Conservation (phyloP, 1,140 invertebrate species). For the Ceratoteleas bidentatus region DNA sequence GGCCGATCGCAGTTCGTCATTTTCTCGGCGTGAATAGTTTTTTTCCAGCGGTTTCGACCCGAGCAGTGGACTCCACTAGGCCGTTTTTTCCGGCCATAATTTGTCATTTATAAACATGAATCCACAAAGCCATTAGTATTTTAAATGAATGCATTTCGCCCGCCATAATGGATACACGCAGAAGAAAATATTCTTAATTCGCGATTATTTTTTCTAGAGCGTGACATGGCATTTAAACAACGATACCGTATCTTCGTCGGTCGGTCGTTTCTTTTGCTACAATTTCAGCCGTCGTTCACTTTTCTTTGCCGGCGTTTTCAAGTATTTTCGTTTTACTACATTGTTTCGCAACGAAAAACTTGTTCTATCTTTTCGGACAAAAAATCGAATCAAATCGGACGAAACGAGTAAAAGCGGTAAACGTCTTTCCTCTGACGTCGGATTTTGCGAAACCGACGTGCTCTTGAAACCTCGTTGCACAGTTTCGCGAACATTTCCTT, state of each 20-base stretch:
- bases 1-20: neutral
- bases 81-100: neutral
- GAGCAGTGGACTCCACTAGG: neutral
- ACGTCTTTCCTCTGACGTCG: conserved; percentile 2
- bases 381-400: neutral
- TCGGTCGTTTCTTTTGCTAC: no score
- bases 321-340: neutral
- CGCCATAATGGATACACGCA: conserved; percentile 23
- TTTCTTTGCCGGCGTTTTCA: neutral
- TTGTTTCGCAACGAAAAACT: neutral
- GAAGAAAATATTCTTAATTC: conserved; percentile 40
- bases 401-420: neutral
- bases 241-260: conserved; percentile 3
- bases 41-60: neutral
- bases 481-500: conserved; percentile 53
- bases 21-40: neutral
- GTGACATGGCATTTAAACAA: conserved; percentile 33
- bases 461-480: conserved; percentile 37
- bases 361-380: neutral
- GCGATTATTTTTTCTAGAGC: conserved; percentile 27
- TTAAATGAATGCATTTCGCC: conserved; percentile 19
- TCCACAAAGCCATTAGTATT: conserved; percentile 10
- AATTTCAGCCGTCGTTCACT: no score
- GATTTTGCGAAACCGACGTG: conserved; percentile 23
- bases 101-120: conserved; percentile 23